Evolutionary conservation across 1,140 invertebrate genomes (phyloP), one percentile per base, ranked within the genome.

Genomic region (Tenebrio molitor): DNA sequence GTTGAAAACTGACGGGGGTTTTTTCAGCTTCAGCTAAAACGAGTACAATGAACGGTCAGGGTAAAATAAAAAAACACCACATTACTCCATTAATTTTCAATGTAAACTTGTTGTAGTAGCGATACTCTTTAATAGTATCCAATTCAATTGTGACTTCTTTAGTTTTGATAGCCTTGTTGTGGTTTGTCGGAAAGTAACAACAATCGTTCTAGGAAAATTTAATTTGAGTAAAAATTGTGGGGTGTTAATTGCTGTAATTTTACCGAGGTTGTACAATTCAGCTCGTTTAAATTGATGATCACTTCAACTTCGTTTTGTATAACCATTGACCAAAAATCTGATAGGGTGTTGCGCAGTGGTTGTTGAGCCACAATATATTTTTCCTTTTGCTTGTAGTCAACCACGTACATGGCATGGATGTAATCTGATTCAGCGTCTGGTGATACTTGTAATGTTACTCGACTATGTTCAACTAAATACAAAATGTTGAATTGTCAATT

Each of bases 381-480:
- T 25, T 58, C 12, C 21, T 7, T 25, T 29, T 58, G 50, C 0
- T 15, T 58, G 12, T 58, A 58, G 19, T 15, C 23, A 23, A 14
- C 19, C 2, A 58, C 50, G 14, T 29, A 58, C 50, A 58, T 58
- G 16, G 50, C 50, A 8, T 58, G 21, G 12, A 58, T 58, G 12
- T 58, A 58, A n/a, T 58, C 12, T 3, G 46, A n/a, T n/a, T n/a
- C n/a, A n/a, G n/a, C n/a, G n/a, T n/a, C n/a, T n/a, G n/a, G n/a
- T n/a, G 21, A 15, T 58, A 6, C 29, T 58, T 12, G 2, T 33
- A 33, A 1, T 29, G 15, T 2, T n/a, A 58, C 50, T 16, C 50
- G 50, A 58, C 23, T 58, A n/a, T 58, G 50, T 25, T 58, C 21
- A 0, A 29, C 50, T 58, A 58, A 58, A 58, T 5, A n/a, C n/a